Evolutionary conservation across 2,888 invertebrate species (phyloP).

Genomic region (Cheilosia soror): DNA sequence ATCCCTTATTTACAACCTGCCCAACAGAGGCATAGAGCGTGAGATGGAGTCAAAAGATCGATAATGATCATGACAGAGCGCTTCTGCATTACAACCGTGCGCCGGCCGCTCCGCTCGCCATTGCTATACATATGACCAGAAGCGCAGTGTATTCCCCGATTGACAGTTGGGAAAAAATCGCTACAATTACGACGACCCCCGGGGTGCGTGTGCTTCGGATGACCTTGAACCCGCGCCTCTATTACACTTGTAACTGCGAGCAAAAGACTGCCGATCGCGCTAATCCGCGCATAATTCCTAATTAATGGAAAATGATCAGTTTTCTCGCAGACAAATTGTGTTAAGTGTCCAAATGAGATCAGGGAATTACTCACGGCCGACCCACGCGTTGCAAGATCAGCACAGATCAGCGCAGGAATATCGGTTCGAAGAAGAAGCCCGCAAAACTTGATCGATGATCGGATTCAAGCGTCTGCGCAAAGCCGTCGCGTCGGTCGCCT

Average conservation of each 20-base stretch:
- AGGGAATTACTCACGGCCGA: slow-evolving; percentile 64
- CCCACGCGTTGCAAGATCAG: slow-evolving; percentile 57
- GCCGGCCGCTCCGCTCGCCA: background rate
- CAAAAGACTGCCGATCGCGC: slow-evolving; percentile 28
- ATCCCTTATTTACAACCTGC: slow-evolving; percentile 64
- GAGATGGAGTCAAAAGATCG: slow-evolving; percentile 63
- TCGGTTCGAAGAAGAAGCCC: slow-evolving; percentile 25
- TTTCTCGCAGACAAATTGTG: slow-evolving; percentile 70
- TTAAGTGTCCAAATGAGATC: slow-evolving; percentile 74
- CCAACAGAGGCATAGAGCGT: slow-evolving; percentile 31
- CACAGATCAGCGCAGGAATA: slow-evolving; percentile 3
- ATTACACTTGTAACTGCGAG: slow-evolving; percentile 16
- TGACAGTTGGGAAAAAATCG: slow-evolving; percentile 34
- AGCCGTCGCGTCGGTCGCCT: background rate
- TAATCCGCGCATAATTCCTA: slow-evolving; percentile 70
- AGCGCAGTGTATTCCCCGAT: slow-evolving; percentile 22
- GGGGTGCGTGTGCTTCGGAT: slow-evolving; percentile 28
- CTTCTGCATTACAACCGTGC: background rate
- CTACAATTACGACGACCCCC: slow-evolving; percentile 42
- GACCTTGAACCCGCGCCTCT: slow-evolving; percentile 59
- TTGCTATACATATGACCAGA: slow-evolving; percentile 16
- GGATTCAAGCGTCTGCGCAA: slow-evolving; percentile 26
- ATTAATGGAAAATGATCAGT: slow-evolving; percentile 73
- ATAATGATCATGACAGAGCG: slow-evolving; percentile 67
- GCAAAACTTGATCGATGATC: slow-evolving; percentile 73